Evolutionary conservation across 37 sponge, comb jelly and placozoan genomes (phyloP).

Genomic region (Chondrosia reniformis): DNA sequence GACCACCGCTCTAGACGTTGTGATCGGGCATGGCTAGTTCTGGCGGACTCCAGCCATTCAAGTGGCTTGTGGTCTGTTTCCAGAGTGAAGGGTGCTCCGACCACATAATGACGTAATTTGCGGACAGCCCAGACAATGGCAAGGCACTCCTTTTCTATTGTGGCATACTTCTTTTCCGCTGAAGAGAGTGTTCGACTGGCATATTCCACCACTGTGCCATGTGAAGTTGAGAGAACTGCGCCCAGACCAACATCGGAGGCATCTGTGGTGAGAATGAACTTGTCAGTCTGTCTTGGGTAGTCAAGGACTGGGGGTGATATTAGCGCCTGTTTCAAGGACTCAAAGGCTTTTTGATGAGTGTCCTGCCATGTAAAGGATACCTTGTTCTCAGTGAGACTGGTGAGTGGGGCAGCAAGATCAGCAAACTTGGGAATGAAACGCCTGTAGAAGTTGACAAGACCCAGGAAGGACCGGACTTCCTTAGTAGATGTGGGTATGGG

Average conservation of each 20-base stretch:
- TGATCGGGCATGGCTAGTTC: background rate
- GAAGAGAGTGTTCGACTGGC: background rate
- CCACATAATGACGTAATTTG: slow-evolving; percentile 8
- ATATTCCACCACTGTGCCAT: slow-evolving; percentile 12
- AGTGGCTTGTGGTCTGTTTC: slow-evolving; percentile 28
- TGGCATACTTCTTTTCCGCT: slow-evolving; percentile 19
- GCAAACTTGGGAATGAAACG: slow-evolving; percentile 4
- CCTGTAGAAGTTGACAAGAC: slow-evolving; percentile 2
- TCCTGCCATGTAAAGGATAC: background rate
- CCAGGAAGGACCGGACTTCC: slow-evolving; percentile 1
- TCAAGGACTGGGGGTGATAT: background rate
- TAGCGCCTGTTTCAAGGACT: background rate
- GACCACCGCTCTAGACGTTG: slow-evolving; percentile 23
- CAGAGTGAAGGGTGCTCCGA: slow-evolving; percentile 2
- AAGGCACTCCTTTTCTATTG: slow-evolving; percentile 26
- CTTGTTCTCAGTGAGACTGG: background rate
- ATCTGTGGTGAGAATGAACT: slow-evolving; percentile 13
- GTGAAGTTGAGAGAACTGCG: slow-evolving; percentile 7
- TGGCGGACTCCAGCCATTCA: slow-evolving; percentile 2
- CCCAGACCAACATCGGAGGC: slow-evolving; percentile 23
- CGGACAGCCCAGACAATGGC: slow-evolving; percentile 14
- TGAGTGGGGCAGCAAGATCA: slow-evolving; percentile 2
- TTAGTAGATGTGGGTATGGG: background rate
- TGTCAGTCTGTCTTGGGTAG: slow-evolving; percentile 15
- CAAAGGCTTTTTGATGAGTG: background rate